A percentile compares a stretch with the other conserved stretches of the same genome.
Evolutionary conservation across 2,888 invertebrate species (phyloP).

Genomic region (Euplexia lucipara): DNA sequence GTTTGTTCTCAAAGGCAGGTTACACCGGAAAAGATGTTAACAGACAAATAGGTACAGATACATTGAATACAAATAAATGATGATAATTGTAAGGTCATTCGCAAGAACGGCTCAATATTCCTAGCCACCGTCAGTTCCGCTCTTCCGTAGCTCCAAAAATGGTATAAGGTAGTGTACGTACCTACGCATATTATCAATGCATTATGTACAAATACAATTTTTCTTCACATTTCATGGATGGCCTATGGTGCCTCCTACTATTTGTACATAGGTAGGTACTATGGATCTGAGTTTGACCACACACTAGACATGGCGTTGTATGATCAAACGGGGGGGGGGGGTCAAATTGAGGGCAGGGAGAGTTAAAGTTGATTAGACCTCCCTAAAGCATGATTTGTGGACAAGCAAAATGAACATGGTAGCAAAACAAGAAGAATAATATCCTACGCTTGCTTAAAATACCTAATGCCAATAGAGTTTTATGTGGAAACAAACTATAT

Average conservation of each 20-base stretch:
- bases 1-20: conserved; percentile 16
- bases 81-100: conserved; percentile 56
- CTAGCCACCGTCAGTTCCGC: conserved; percentile 34
- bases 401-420: background rate
- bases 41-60: conserved; percentile 9
- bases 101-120: conserved; percentile 30
- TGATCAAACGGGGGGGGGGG: background rate
- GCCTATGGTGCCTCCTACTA: background rate
- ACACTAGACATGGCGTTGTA: too few relatives aligned
- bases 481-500: conserved; percentile 7
- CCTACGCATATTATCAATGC: conserved; percentile 23
- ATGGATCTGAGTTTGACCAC: too few relatives aligned
- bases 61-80: conserved; percentile 34
- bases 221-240: background rate
- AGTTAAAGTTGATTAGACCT: background rate
- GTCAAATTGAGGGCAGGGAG: background rate
- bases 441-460: background rate
- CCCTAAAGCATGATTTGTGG: background rate
- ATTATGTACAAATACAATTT: conserved; percentile 31
- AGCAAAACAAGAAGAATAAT: background rate
- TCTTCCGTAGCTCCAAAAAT: conserved; percentile 46
- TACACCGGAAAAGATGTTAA: conserved; percentile 40
- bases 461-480: background rate
- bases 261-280: background rate
- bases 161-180: conserved; percentile 17